Evolutionary conservation across 2,113 vertebrate species (phyloP), one percentile per base, ranked within the genome.

Genomic region (Eclectus roratus): DNA sequence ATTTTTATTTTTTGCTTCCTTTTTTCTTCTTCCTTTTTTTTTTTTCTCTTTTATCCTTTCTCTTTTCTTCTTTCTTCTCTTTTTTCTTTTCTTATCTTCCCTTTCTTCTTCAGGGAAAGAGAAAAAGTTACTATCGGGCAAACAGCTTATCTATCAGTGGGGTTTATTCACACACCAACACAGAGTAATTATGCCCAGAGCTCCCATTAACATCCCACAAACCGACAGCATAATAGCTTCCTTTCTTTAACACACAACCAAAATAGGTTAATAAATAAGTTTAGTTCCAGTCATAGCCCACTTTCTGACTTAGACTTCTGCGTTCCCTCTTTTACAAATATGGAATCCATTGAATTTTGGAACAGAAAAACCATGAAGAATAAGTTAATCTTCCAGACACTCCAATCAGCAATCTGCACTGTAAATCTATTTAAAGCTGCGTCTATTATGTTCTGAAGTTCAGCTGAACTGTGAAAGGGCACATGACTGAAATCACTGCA

Each of bases 171-270:
- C 86, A 95, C 81, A 91, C 65, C 80, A 89, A 84, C 77, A 94
- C 92, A 97, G 93, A 85, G 93, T 96, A 97, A 97, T 97, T 98
- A 93, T 94, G 94, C 85, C 91, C 95, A 94, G 91, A 96, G 77
- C 69, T 89, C 88, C 95, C 88, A 97, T 96, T 97, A 98, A 91
- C 73, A 61, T 84, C 85, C 92, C 70, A 7, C 94, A 96, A 93
- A 95, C 43, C 10, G 4, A 88, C 89, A 85, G 64, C 94, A 97
- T 95, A 98, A 98, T 97, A 95, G 96, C 82, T 95, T 94, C 91
- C 95, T 96, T 97, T 97, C 94, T 96, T 93, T 93, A 89, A 83
- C 72, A 56, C 71, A 44, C 49, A 94, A 81, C 92, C 87, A 80
- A 95, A 96, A 96, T 91, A 96, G 88, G 96, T 95, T 96, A 96